Base-by-base conservation (phyloP, 2,888 invertebrate genomes). In the Zaprionus bogoriensis region DNA sequence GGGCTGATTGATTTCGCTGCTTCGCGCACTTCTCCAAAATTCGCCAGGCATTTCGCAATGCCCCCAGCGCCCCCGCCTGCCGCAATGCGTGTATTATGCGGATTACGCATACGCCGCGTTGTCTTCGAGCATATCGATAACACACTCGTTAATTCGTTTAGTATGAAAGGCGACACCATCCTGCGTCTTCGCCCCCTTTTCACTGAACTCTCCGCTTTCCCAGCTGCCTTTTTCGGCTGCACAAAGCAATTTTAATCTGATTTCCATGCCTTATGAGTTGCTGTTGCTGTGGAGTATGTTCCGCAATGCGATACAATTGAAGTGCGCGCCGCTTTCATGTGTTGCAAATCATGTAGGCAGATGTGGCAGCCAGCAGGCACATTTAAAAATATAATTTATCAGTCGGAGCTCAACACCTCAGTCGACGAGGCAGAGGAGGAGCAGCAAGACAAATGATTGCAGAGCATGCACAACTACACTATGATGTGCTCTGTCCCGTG, bases 91-190 rank as follows among this genome's bases (percentile, higher is more conserved):
- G 5, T 10, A 30, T 25, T 23, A n/a, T 44, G 42, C 14, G 27
- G 0, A 47, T 42, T 44, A 58, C 58, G 59, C 57, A 74, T 62
- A 67, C 58, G 67, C 58, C 32, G 4, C 14, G 50, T 60, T 61
- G 54, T 14, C 52, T 41, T 6, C 4, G 5, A 10, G 1, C 36
- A 54, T 80, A 85, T 85, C 85, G 67, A 79, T 85, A 63, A 76
- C 82, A 54, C 51, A 68, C 60, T 82, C 85, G 80, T 85, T 80
- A 80, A 80, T 80, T 82, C 67, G 82, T 72, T 84, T 75, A 68
- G 64, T 57, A 48, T 77, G 69, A 59, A 68, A 71, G 69, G 27
- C 45, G 72, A 61, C 41, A 66, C 63, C 48, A n/a, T n/a, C n/a
- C n/a, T n/a, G n/a, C n/a, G n/a, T 44, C 19, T 30, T 23, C 4